Base-by-base conservation (phyloP, 2,113 vertebrate species). In the Geothlypis trichas region DNA sequence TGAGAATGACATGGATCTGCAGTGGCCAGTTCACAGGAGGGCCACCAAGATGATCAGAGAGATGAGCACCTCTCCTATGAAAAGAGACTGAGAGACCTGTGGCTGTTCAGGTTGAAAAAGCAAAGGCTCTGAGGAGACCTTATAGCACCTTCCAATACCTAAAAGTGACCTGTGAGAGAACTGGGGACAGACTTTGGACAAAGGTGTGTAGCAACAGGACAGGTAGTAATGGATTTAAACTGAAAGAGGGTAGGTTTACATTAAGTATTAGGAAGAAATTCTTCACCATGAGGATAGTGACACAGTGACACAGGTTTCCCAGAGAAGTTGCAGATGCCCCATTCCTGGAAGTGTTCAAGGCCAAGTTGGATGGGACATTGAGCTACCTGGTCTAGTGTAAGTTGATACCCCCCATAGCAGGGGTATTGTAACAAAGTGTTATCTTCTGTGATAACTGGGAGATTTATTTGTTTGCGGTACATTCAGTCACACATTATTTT, bases 381-480 rank as follows among this genome's bases (percentile, higher is more conserved):
- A 67, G 15, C 18, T 12, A 47, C 47, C 13, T 54, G 15, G 8
- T 61, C 15, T 47, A 55, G 30, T 10, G 39, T 59, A 47, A 67
- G 7, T 1, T 41, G 52, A 47, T 15, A 39, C 0, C 5, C 9
- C 1, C 18, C 22, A 41, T 15, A 15, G 15, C 12, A 49, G 15
- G 1, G 4, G 2, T 52, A 8, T 37, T 47, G 4, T 16, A 68
- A 42, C 0, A 2, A 69, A 26, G 22, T 27, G 21, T n/a, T n/a
- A n/a, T n/a, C n/a, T n/a, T 47, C 26, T 37, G 16, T 49, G 39
- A 55, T 28, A 57, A 20, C 22, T 66, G 13, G 30, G 17, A 74
- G 11, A 72, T 72, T 28, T 78, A 12, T 33, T 51, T 87, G 5
- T 49, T 88, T 58, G 31, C 11, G 79, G 15, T 5, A 76, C 19